These are phyloP conservation scores for Toxotes jaculatrix DNA, from an alignment of 2,113 vertebrate genomes.

Conservation along the genomic window DNA sequence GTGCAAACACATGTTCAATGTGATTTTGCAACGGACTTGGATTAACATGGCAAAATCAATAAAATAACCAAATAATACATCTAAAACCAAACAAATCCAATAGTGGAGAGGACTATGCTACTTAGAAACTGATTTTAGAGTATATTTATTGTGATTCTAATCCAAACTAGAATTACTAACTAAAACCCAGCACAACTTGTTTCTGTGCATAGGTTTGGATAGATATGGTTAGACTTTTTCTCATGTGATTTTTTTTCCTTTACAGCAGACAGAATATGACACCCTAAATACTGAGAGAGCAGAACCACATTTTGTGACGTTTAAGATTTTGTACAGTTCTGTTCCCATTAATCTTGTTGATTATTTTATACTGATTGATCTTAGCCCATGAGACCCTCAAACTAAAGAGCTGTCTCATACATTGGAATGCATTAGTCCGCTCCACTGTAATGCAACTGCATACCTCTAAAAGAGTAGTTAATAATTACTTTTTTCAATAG, in stretches of 20 bases:
- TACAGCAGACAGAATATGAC: not conserved
- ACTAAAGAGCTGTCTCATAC: not conserved
- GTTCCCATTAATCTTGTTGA: not conserved
- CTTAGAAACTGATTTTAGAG: not conserved
- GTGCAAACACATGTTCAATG: constrained; percentile 1
- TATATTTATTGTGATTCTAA: constrained; percentile 9
- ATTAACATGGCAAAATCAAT: not conserved
- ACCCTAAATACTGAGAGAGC: not conserved
- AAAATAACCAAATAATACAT: constrained; percentile 5
- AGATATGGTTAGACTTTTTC: not conserved
- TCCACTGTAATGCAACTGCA: not conserved
- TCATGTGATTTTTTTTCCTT: constrained; percentile 9
- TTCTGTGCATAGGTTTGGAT: not conserved
- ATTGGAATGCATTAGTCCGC: not conserved
- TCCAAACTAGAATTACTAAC: constrained; percentile 1
- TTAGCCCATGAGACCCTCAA: not conserved
- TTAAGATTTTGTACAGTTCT: constrained; percentile 12
- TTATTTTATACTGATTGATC: constrained; percentile 12
- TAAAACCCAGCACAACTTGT: constrained; percentile 19
- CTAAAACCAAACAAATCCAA: not conserved
- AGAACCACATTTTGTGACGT: constrained; percentile 4
- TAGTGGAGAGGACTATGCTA: not conserved
- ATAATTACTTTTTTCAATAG: not conserved
- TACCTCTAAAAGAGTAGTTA: not conserved
- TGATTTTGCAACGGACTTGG: not conserved